These are phyloP conservation scores for Serrognathus titanus DNA, from an alignment of 2,888 invertebrate genomes.

Conservation along the genomic window DNA sequence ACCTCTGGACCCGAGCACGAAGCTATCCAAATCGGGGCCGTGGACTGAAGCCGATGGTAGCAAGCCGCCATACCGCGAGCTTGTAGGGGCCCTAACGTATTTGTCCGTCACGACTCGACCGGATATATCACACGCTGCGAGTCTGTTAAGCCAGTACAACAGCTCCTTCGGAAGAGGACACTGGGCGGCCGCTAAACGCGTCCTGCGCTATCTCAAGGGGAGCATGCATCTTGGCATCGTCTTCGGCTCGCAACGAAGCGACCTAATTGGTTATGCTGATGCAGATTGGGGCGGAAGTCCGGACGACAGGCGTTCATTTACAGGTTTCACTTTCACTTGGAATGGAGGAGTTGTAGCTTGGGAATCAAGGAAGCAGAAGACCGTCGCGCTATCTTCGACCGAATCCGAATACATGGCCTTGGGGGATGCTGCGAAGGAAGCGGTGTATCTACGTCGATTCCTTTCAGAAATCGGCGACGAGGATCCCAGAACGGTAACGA, in stretches of 20 bases:
- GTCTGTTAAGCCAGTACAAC: no score
- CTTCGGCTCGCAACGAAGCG: no score
- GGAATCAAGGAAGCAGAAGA: conserved; percentile 12
- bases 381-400: conserved; percentile 11
- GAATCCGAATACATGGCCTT: conserved; percentile 11
- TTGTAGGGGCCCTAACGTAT: no score
- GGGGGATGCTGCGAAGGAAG: conserved; percentile 6
- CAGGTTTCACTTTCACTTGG: conserved; percentile 17
- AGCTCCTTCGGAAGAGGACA: no score
- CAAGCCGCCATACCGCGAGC: no score
- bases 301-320: conserved; percentile 22
- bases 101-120: no score
- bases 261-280: conserved; percentile 8
- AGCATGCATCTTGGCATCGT: no score
- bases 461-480: conserved; percentile 7
- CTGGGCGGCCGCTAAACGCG: no score
- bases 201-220: no score
- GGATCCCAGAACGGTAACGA: not conserved
- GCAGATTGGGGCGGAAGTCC: conserved; percentile 23
- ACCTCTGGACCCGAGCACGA: conserved; percentile 20
- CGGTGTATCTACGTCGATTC: conserved; percentile 11
- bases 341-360: conserved; percentile 1
- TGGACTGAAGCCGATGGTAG: not conserved
- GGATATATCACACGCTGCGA: no score
- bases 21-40: not conserved